Conservation (phyloP, 2,797 vertebrate genomes). For the Poliocrania exsul region DNA sequence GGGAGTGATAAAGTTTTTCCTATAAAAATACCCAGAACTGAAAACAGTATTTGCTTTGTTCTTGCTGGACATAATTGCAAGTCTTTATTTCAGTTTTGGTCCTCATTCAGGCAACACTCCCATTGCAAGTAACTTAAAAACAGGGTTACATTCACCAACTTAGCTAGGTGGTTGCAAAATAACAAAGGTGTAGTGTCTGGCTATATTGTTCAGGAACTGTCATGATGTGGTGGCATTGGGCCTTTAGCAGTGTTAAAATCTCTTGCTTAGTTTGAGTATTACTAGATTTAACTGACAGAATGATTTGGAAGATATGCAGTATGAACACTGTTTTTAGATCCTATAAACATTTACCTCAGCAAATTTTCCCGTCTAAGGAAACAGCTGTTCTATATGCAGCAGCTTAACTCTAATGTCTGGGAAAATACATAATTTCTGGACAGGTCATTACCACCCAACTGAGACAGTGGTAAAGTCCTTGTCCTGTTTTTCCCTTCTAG, state of each 20-base stretch:
- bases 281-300: background rate
- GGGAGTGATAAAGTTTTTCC: constrained; percentile 2
- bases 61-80: background rate
- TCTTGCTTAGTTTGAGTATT: background rate
- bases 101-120: background rate
- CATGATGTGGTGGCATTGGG: accelerated
- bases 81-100: background rate
- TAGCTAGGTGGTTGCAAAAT: accelerated
- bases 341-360: background rate
- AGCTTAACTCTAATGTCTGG: background rate
- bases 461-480: background rate
- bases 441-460: background rate
- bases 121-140: background rate
- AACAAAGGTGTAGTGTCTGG: background rate
- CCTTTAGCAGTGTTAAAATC: background rate
- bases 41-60: constrained; percentile 2
- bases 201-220: background rate
- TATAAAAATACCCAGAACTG: background rate
- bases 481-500: background rate
- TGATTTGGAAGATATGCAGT: background rate
- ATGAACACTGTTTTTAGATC: background rate
- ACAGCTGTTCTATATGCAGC: background rate
- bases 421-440: background rate
- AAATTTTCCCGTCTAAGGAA: background rate
- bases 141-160: background rate